A percentile compares a stretch with the other conserved stretches of the same genome.
phyloP scores from a whole-genome alignment of 2,888 invertebrate species.

The Pammene aurita region DNA sequence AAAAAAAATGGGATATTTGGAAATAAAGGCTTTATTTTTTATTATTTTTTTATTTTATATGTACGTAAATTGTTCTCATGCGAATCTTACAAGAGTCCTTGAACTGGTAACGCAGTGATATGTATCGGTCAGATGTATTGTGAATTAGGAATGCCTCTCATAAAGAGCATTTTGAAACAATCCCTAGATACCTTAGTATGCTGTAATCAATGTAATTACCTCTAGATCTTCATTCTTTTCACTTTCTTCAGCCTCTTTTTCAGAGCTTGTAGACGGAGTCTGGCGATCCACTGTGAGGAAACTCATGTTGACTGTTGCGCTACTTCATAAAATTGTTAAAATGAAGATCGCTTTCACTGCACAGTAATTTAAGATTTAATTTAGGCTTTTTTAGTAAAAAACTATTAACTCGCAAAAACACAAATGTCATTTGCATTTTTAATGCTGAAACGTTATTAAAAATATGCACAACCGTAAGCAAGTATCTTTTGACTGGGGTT shows the following conservation, averaged over 20 bases:
- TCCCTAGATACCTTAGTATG: not conserved
- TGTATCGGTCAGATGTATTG: not conserved
- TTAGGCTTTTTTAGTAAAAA: not conserved
- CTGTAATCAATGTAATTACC: conserved; percentile 51
- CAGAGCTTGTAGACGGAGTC: conserved; percentile 54
- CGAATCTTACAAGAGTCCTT: conserved; percentile 1
- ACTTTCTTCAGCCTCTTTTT: conserved; percentile 54
- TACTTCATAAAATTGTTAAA: conserved; percentile 11
- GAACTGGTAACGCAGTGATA: not conserved
- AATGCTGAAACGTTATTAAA: not conserved
- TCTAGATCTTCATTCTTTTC: conserved; percentile 69
- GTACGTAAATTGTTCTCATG: not conserved
- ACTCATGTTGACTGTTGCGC: conserved; percentile 58
- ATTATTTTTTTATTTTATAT: no score
- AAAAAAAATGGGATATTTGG: no score
- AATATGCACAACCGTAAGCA: not conserved
- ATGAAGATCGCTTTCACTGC: not conserved
- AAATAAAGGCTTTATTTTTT: no score
- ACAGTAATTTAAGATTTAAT: conserved; percentile 1
- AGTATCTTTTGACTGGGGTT: not conserved
- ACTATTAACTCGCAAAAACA: not conserved
- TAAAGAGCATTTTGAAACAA: not conserved
- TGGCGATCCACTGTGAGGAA: conserved; percentile 63
- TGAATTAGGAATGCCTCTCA: not conserved
- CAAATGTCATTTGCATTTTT: conserved; percentile 2